Evolutionary conservation across 2,797 vertebrate genomes (phyloP).

Genomic region (Macropus fuliginosus): DNA sequence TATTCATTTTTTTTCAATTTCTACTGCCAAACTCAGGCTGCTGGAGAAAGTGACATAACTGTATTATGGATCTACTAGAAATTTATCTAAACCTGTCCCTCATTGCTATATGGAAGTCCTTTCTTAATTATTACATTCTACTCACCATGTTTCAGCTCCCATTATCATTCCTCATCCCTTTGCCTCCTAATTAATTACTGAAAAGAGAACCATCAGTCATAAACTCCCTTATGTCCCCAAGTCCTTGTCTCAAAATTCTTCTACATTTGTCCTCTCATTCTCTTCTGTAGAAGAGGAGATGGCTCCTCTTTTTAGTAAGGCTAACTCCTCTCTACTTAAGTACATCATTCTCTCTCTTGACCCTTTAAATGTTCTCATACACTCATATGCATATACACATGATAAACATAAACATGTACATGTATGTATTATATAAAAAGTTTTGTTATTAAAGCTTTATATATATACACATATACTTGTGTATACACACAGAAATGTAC

Average conservation of each 20-base stretch:
- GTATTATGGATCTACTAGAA: neutral
- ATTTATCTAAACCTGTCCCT: neutral
- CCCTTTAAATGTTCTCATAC: neutral
- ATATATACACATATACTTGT: neutral
- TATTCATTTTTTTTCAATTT: neutral
- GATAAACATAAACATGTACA: neutral
- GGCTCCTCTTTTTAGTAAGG: neutral
- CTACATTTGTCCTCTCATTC: neutral
- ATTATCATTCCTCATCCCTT: neutral
- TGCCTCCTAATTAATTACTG: neutral
- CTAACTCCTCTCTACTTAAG: neutral
- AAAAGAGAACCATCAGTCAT: neutral
- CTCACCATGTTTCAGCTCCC: neutral
- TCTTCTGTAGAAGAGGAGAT: neutral
- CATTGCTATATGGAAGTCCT: neutral
- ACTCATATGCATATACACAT: neutral
- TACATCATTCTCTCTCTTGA: neutral
- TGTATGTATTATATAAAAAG: neutral
- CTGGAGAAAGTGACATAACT: neutral
- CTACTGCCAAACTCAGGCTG: neutral
- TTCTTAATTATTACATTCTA: neutral
- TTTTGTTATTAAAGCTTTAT: neutral
- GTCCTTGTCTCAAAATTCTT: neutral
- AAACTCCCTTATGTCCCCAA: neutral
- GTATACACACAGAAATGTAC: neutral